These are phyloP conservation scores for Castor canadensis DNA, from an alignment of 2,113 vertebrate genomes.

Conservation along the genomic window DNA sequence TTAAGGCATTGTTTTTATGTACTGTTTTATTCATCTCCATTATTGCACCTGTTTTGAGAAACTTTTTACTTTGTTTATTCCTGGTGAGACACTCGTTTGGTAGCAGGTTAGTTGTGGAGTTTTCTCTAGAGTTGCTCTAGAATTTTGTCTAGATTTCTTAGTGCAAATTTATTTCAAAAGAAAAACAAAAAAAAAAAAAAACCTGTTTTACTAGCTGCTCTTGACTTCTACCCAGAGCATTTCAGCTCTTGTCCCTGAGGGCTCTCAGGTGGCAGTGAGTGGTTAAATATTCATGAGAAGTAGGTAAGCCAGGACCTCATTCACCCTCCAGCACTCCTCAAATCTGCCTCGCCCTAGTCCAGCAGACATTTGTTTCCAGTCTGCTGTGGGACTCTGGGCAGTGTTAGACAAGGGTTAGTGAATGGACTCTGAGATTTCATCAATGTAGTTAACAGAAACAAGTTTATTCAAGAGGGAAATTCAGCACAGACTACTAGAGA, in stretches of 20 bases:
- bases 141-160: neutral
- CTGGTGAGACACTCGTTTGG: neutral
- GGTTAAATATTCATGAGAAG: too few species aligned
- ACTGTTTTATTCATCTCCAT: neutral
- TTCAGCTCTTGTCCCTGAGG: neutral
- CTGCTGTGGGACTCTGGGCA: neutral
- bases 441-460: conserved; percentile 27
- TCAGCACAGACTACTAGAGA: neutral
- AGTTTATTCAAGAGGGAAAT: conserved; percentile 55
- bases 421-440: neutral
- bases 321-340: neutral
- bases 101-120: neutral
- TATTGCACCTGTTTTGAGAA: neutral
- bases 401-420: neutral
- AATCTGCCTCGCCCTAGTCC: neutral
- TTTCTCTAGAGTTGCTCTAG: neutral
- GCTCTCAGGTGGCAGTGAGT: neutral
- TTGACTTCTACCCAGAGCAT: neutral
- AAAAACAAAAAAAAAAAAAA: neutral
- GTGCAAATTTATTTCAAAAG: neutral
- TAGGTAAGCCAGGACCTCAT: neutral
- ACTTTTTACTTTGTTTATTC: neutral
- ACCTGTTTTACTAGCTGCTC: neutral
- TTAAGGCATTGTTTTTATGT: neutral
- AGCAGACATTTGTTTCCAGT: neutral